phyloP scores from a whole-genome alignment of 2,113 vertebrate species.

The Glaucidium brasilianum region DNA sequence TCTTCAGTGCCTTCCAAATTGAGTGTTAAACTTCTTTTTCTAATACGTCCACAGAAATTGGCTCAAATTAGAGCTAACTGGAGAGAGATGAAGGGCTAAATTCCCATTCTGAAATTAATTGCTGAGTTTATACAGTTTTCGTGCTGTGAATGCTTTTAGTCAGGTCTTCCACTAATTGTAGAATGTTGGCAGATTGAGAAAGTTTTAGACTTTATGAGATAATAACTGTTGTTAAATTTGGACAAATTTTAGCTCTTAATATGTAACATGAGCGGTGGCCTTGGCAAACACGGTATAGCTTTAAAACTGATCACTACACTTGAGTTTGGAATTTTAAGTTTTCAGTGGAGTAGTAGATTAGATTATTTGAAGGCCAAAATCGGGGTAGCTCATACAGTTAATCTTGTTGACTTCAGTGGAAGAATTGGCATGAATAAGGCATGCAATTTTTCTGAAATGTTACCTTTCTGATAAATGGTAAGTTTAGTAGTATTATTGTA shows the following conservation, averaged over 20 bases:
- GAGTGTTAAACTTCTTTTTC: neutral
- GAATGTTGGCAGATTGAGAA: neutral
- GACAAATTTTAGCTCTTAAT: neutral
- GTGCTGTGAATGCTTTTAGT: neutral
- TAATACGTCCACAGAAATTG: neutral
- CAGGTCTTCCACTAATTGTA: neutral
- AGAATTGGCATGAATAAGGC: neutral
- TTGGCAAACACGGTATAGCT: neutral
- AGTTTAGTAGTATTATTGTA: neutral
- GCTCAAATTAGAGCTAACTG: neutral
- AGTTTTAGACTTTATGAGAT: neutral
- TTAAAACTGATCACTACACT: neutral
- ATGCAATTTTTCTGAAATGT: neutral
- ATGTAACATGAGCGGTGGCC: neutral
- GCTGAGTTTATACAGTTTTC: neutral
- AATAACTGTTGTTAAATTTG: neutral
- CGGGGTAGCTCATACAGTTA: neutral
- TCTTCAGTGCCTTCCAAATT: neutral
- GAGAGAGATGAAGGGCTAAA: neutral
- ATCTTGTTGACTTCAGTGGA: rapidly evolving
- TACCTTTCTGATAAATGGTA: neutral
- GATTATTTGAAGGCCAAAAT: neutral
- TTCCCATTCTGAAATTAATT: neutral
- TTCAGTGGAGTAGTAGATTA: neutral
- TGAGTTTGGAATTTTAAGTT: neutral